Evolutionary conservation across 1,140 invertebrate species (phyloP).

Genomic region (Radopholus similis): DNA sequence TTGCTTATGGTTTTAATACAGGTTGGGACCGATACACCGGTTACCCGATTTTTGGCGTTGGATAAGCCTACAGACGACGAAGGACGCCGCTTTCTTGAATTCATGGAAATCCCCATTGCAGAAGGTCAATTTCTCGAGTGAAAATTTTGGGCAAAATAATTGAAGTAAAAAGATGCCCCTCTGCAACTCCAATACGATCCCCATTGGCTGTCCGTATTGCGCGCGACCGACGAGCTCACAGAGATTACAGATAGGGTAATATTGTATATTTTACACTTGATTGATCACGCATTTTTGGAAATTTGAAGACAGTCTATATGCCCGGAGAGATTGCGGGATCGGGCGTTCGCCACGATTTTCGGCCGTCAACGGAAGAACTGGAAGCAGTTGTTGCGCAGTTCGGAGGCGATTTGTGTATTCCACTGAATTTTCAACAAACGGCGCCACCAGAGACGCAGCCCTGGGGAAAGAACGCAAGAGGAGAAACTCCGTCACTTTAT

Average conservation of each 20-base stretch:
- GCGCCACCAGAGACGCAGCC: constrained; percentile 67
- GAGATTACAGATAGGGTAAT: constrained; percentile 21
- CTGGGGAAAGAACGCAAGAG: constrained; percentile 1
- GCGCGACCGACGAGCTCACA: constrained; percentile 44
- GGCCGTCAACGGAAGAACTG: constrained; percentile 73
- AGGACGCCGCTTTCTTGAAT: constrained; percentile 72
- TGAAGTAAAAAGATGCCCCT: constrained; percentile 22
- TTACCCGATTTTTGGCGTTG: constrained; percentile 75
- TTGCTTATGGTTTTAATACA: too few species aligned
- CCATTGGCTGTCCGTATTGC: constrained; percentile 38
- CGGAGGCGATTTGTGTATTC: constrained; percentile 66
- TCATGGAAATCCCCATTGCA: constrained; percentile 21
- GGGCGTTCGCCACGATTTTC: constrained; percentile 66
- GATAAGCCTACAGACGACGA: constrained; percentile 73
- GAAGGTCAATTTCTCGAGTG: constrained; percentile 8
- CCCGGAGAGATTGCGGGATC: constrained; percentile 62
- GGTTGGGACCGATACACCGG: background rate
- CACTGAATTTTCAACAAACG: constrained; percentile 74
- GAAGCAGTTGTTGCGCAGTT: constrained; percentile 69
- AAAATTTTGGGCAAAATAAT: background rate
- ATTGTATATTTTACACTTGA: background rate
- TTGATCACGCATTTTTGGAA: background rate
- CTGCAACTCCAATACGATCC: constrained; percentile 39
- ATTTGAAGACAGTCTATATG: background rate
- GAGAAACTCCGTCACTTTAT: constrained; percentile 3